These are phyloP conservation scores for Tholera decimalis DNA, from an alignment of 2,888 invertebrate species.

Conservation along the genomic window DNA sequence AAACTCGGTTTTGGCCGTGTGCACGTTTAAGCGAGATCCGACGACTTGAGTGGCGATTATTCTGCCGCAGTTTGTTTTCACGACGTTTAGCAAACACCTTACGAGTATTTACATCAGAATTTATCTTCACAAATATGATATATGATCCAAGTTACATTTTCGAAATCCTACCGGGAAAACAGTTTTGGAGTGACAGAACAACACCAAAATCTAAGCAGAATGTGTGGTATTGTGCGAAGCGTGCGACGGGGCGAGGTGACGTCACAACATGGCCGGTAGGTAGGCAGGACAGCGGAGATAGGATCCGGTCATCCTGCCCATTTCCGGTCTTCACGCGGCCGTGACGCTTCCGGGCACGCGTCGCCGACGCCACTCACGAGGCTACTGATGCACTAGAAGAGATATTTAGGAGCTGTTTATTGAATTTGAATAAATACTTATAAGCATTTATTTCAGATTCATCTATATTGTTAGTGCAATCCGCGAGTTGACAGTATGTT, in stretches of 20 bases:
- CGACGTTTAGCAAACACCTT: not conserved
- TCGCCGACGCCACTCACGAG: constrained; percentile 82
- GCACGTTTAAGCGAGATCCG: constrained; percentile 61
- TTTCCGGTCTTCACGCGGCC: constrained; percentile 92
- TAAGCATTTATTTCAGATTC: too few species aligned
- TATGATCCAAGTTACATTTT: constrained; percentile 11
- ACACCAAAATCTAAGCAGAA: constrained; percentile 71
- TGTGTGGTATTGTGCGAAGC: constrained; percentile 62
- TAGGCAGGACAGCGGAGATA: constrained; percentile 89
- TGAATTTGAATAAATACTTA: constrained; percentile 28
- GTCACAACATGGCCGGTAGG: constrained; percentile 89
- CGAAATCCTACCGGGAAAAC: constrained; percentile 35
- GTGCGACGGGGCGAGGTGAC: constrained; percentile 77
- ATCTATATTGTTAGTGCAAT: too few species aligned
- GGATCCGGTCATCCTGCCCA: constrained; percentile 92
- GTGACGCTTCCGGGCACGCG: constrained; percentile 91
- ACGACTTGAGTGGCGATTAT: constrained; percentile 44
- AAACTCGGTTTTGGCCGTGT: constrained; percentile 78
- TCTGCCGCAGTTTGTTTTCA: constrained; percentile 13
- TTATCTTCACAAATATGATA: not conserved
- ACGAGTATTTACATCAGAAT: not conserved
- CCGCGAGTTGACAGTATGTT: too few species aligned
- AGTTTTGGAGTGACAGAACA: constrained; percentile 64
- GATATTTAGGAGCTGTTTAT: constrained; percentile 55
- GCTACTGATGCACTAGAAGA: constrained; percentile 79